Percentiles rank a stretch among this genome's conserved stretches.
Evolutionary conservation across 2,888 invertebrate genomes (phyloP).

Genomic region (Ischnura elegans): DNA sequence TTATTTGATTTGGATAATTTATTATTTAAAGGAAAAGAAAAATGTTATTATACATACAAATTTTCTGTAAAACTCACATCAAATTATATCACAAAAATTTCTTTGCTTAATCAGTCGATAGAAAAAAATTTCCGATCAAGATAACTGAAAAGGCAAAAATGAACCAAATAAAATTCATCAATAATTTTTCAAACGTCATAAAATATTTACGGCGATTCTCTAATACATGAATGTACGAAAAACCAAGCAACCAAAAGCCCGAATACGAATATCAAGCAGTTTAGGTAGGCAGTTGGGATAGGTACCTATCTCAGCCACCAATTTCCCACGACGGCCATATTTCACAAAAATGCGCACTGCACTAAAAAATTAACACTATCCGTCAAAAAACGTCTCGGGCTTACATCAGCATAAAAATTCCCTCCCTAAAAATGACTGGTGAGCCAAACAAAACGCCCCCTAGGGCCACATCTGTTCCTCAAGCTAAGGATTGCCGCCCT

Average conservation of each 20-base stretch:
- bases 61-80: too few relatives aligned
- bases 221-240: too few relatives aligned
- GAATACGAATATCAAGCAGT: neutral
- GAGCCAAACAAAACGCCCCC: conserved; percentile 1
- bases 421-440: neutral
- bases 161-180: too few relatives aligned
- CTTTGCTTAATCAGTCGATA: too few relatives aligned
- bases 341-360: neutral
- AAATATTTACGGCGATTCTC: too few relatives aligned
- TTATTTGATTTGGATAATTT: too few relatives aligned
- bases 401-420: neutral
- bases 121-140: too few relatives aligned
- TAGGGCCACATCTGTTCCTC: conserved; percentile 24
- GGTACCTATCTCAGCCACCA: neutral
- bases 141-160: too few relatives aligned
- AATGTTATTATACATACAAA: too few relatives aligned
- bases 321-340: neutral
- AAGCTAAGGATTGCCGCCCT: neutral
- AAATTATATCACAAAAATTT: too few relatives aligned
- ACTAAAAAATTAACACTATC: neutral
- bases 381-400: neutral
- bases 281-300: neutral
- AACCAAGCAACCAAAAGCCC: neutral
- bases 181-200: too few relatives aligned
- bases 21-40: too few relatives aligned